Evolutionary conservation across 2,888 invertebrate genomes (phyloP), one percentile per base, ranked within the genome.

Genomic region (Phengaris arion): DNA sequence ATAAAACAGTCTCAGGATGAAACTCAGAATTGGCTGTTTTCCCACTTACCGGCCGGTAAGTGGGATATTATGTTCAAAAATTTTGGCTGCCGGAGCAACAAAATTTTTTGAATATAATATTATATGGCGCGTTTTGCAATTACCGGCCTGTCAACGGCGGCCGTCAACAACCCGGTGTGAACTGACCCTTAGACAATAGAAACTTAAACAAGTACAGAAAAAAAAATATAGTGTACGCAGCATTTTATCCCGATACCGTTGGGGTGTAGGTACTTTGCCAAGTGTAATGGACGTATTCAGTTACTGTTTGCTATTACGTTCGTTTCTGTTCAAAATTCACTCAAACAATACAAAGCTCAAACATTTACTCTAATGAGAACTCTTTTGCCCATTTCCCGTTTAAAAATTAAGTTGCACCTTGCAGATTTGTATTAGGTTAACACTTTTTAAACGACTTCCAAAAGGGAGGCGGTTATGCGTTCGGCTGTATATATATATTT

Each of bases 341-440:
- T 64, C 64, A 64, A 64, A 64, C 64, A 64, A 64, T 35, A 64
- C 35, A 64, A 64, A 64, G 64, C 64, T 64, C 12, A 13, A 64
- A 45, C 64, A 64, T 64, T 64, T 64, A 64, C 64, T 13, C 13
- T 64, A 64, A 64, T 45, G 64, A 64, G 64, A 64, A 45, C 12
- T 64, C 64, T 35, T 64, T 64, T 12, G 1, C 12, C 64, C 35
- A 35, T 35, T 35, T 35, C 5, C 64, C 8, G 0, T 45, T 64
- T 64, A 12, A 35, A 64, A 64, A 45, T 64, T 35, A 45, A 45
- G 35, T 35, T 64, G 6, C 64, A 64, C 35, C 35, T 35, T 35
- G 22, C 59, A 64, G 15, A 9, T 59, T 22, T 10, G 9, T 22
- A 57, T 4, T 22, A 57, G 12, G 2, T 4, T 45, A 35, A 64